Evolutionary conservation across 1,140 invertebrate species (phyloP).

Genomic region (Trypoxylus dichotomus): DNA sequence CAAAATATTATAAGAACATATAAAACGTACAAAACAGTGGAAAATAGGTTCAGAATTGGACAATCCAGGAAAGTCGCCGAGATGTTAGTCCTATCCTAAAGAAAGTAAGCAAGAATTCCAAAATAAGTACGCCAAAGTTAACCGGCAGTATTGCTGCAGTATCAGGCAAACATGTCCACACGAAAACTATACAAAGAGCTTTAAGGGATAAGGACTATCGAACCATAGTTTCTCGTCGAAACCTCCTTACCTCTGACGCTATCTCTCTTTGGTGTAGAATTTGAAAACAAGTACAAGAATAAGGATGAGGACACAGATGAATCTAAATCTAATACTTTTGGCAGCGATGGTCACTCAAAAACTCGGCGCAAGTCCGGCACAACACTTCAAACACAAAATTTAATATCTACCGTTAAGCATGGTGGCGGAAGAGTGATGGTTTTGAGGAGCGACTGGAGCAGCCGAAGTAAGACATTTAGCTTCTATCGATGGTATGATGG

Average conservation of each 20-base stretch:
- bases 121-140: background rate
- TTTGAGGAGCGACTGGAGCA: background rate
- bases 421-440: background rate
- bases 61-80: background rate
- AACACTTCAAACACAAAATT: slow-evolving; percentile 38
- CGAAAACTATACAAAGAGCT: background rate
- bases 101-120: background rate
- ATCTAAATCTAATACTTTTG: slow-evolving; percentile 41
- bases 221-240: background rate
- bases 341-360: slow-evolving; percentile 32
- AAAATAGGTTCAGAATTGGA: background rate
- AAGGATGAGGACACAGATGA: slow-evolving; percentile 36
- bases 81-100: background rate
- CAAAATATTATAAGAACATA: background rate
- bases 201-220: background rate
- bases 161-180: background rate
- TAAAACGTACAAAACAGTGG: background rate
- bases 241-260: background rate
- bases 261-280: slow-evolving; percentile 33
- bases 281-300: slow-evolving; percentile 37
- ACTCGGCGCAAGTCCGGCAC: slow-evolving; percentile 37
- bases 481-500: too few relatives aligned
- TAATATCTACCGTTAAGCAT: slow-evolving; percentile 3
- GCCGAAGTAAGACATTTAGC: background rate
- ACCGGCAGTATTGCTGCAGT: too few relatives aligned